Percentiles rank a stretch among this genome's conserved stretches.
These are phyloP conservation scores for Sebastes steindachneri DNA, from an alignment of 2,797 vertebrate genomes.

Conservation along the genomic window DNA sequence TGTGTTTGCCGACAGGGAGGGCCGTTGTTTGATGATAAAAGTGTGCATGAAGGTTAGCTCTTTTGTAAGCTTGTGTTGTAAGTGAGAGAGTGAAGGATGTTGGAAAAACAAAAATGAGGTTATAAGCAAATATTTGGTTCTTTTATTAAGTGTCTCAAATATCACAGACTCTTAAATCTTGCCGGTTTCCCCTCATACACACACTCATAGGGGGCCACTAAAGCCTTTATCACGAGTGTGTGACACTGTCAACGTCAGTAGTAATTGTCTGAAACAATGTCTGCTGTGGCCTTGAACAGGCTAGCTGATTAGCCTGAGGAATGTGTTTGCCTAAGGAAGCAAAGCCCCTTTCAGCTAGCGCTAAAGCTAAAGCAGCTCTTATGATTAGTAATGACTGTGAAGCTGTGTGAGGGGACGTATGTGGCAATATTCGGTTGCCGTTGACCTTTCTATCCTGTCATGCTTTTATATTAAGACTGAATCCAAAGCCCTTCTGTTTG, in stretches of 20 bases:
- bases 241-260: slow-evolving; percentile 59
- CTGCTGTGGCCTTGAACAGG: slow-evolving; percentile 64
- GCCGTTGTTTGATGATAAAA: slow-evolving; percentile 50
- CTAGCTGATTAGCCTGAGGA: slow-evolving; percentile 76
- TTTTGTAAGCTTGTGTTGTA: slow-evolving; percentile 20
- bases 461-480: not conserved
- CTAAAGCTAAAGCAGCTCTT: slow-evolving; percentile 67
- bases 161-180: not conserved
- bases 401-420: slow-evolving; percentile 9
- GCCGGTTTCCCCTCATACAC: not conserved
- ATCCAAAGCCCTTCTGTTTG: slow-evolving; percentile 3
- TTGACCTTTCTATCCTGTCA: slow-evolving; percentile 25
- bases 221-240: slow-evolving; percentile 61
- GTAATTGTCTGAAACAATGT: slow-evolving; percentile 74
- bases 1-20: slow-evolving; percentile 79
- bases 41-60: slow-evolving; percentile 44
- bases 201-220: slow-evolving; percentile 24
- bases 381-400: slow-evolving; percentile 57
- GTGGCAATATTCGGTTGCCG: not conserved
- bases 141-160: not conserved
- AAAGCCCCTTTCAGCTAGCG: slow-evolving; percentile 63
- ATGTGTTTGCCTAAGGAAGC: slow-evolving; percentile 77
- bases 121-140: not conserved
- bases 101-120: slow-evolving; percentile 1
- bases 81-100: slow-evolving; percentile 3